Conservation (phyloP, 1,140 invertebrate genomes). For the Procambarus clarkii region DNA sequence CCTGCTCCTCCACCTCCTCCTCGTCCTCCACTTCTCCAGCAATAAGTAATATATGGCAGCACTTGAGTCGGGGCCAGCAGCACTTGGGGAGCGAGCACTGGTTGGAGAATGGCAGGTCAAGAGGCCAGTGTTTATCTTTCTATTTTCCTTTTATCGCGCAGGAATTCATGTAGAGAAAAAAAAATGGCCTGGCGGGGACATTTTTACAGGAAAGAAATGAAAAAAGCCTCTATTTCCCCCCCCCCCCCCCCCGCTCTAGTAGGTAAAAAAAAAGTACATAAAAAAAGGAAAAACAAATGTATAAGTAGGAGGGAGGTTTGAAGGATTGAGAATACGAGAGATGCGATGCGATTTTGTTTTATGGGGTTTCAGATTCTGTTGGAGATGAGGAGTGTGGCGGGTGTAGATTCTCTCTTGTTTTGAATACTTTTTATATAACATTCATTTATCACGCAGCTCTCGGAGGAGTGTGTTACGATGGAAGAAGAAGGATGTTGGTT, state of each 20-base stretch:
- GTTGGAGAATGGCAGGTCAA: constrained; percentile 37
- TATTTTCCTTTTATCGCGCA: constrained; percentile 55
- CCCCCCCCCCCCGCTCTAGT: too few species aligned
- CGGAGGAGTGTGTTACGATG: too few species aligned
- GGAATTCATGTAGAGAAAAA: constrained; percentile 32
- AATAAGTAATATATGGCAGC: constrained; percentile 59
- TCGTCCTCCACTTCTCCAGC: constrained; percentile 38
- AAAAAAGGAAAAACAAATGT: background rate
- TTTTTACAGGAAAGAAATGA: background rate
- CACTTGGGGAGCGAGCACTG: constrained; percentile 25
- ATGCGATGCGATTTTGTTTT: background rate
- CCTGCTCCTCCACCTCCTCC: background rate
- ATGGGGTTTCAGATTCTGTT: constrained; percentile 4
- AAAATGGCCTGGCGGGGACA: constrained; percentile 6
- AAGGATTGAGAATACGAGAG: background rate
- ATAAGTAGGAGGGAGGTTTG: background rate
- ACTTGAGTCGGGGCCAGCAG: constrained; percentile 11
- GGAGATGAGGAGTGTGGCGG: background rate
- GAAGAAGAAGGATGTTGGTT: too few species aligned
- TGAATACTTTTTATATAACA: too few species aligned
- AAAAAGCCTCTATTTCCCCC: background rate
- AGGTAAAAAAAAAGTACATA: background rate
- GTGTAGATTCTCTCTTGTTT: background rate
- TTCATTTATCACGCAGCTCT: too few species aligned
- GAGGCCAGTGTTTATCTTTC: constrained; percentile 41